Evolutionary conservation across 2,113 vertebrate species (phyloP).

Genomic region (Eurystomus gularis): DNA sequence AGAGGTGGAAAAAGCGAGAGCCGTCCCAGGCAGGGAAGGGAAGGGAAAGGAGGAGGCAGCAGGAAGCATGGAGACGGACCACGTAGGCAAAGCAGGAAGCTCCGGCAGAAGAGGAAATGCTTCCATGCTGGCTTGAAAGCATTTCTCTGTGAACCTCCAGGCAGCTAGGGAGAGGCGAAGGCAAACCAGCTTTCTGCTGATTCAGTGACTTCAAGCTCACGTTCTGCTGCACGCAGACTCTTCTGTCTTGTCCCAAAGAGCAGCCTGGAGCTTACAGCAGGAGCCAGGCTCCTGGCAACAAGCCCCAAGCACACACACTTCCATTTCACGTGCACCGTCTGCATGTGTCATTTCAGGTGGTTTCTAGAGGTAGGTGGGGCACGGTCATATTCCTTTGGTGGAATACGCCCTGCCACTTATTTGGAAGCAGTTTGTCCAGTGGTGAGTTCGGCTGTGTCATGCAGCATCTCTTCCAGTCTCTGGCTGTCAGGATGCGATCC

Average conservation of each 20-base stretch:
- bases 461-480: not conserved
- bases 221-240: fast-evolving
- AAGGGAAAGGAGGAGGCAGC: not conserved
- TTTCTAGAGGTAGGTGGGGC: not conserved
- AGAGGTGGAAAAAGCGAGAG: not conserved
- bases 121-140: not conserved
- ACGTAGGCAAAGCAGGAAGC: constrained; percentile 26
- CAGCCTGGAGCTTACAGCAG: not conserved
- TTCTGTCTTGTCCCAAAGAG: not conserved
- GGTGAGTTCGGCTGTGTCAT: fast-evolving
- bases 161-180: not conserved
- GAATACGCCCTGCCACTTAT: fast-evolving
- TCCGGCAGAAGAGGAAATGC: not conserved
- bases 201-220: not conserved
- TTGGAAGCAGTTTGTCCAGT: not conserved
- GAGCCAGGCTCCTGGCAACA: not conserved
- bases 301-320: not conserved
- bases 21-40: not conserved
- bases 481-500: not conserved
- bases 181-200: not conserved
- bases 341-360: not conserved
- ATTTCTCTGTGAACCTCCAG: not conserved
- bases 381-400: fast-evolving
- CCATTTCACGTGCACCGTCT: not conserved
- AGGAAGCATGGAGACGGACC: not conserved